A percentile compares a stretch with the other conserved stretches of the same genome.
Evolutionary conservation across 2,888 invertebrate species (phyloP).

Genomic region (Chesias legatella): DNA sequence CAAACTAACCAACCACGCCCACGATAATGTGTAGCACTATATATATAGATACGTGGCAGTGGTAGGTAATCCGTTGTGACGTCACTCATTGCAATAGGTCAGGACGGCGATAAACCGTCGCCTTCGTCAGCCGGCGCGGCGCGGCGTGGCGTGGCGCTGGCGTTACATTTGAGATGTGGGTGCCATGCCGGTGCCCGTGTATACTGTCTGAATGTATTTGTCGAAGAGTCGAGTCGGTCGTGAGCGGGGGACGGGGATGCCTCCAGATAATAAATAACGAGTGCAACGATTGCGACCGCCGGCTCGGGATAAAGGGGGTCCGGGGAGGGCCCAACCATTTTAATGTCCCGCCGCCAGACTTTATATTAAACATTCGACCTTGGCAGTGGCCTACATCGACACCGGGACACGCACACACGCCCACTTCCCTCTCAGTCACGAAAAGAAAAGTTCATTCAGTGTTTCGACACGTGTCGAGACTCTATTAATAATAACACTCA

Average conservation of each 20-base stretch:
- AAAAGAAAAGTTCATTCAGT: conserved; percentile 76
- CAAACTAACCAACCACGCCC: conserved; percentile 31
- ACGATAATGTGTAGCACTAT: conserved; percentile 32
- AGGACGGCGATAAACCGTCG: conserved; percentile 54
- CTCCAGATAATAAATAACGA: conserved; percentile 78
- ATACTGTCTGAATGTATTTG: conserved; percentile 18
- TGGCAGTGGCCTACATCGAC: conserved; percentile 79
- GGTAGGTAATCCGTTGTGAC: conserved; percentile 42
- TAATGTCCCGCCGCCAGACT: conserved; percentile 79
- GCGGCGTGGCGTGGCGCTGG: too few relatives aligned
- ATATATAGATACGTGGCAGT: conserved; percentile 17
- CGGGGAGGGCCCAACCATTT: conserved; percentile 77
- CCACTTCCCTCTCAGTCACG: conserved; percentile 66
- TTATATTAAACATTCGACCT: conserved; percentile 81
- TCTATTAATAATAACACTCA: conserved; percentile 70
- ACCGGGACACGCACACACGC: conserved; percentile 76
- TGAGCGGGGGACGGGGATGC: conserved; percentile 65
- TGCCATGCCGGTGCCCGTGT: conserved; percentile 11
- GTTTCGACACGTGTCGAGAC: conserved; percentile 65
- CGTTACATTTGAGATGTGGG: conserved; percentile 16
- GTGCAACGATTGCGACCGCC: conserved; percentile 79
- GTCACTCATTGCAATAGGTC: conserved; percentile 55
- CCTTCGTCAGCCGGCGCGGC: conserved; percentile 32
- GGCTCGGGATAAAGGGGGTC: conserved; percentile 64
- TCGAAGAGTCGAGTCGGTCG: conserved; percentile 48